Evolutionary conservation across 2,797 vertebrate genomes (phyloP).

Genomic region (Fundulus diaphanus): DNA sequence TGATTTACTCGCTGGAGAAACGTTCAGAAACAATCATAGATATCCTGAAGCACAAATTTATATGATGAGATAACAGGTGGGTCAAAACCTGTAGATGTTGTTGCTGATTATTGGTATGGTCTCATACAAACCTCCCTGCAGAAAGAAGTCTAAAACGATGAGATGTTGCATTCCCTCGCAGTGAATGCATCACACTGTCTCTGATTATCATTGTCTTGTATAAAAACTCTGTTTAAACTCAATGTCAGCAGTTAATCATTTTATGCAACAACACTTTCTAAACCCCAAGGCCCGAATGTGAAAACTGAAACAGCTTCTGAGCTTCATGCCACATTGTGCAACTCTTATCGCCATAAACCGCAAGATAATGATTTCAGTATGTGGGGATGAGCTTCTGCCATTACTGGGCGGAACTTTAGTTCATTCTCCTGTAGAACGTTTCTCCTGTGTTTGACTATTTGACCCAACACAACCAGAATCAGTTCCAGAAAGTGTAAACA

Average conservation of each 20-base stretch:
- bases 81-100: neutral
- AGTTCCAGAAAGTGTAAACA: neutral
- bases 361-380: neutral
- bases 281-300: neutral
- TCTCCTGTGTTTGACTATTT: neutral
- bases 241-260: too few relatives aligned
- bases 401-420: neutral
- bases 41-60: neutral
- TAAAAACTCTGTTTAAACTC: neutral
- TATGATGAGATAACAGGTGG: neutral
- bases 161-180: neutral
- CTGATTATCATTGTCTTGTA: too few relatives aligned
- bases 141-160: neutral
- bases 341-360: neutral
- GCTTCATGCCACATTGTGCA: constrained; percentile 2
- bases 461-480: neutral
- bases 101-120: neutral
- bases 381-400: neutral
- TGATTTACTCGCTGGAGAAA: neutral
- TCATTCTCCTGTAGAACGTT: neutral
- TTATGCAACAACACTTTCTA: constrained; percentile 1
- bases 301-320: neutral
- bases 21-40: neutral
- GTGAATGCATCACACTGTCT: neutral
- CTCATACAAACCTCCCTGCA: neutral